Percentiles rank a stretch among this genome's conserved stretches.
Conservation (phyloP, 1,140 invertebrate genomes). For the Andrena cerasifolii region DNA sequence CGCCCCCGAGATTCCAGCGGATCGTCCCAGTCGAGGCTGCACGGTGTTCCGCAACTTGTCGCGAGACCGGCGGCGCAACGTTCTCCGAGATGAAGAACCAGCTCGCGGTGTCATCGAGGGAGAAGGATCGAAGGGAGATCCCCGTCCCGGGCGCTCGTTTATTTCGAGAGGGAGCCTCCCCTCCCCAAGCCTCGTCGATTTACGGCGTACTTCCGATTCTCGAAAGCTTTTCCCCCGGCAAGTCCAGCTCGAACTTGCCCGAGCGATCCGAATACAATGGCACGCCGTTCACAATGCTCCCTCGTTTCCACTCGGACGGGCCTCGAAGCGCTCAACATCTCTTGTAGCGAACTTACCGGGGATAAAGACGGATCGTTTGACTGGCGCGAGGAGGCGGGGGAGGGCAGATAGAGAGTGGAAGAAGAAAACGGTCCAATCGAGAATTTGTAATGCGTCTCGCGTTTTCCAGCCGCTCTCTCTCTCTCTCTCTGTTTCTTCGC, state of each 20-base stretch:
- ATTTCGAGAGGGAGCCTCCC: neutral
- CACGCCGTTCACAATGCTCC: neutral
- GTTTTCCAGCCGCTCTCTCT: no score
- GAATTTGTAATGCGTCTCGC: neutral
- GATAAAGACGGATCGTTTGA: slow-evolving; percentile 17
- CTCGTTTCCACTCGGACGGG: slow-evolving; percentile 3
- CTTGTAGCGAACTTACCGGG: neutral
- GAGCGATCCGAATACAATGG: slow-evolving; percentile 7
- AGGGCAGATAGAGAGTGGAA: neutral
- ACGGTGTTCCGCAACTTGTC: no score
- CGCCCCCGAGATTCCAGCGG: no score
- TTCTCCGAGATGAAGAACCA: no score
- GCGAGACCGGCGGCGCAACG: no score
- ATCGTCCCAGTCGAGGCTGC: no score
- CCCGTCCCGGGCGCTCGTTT: neutral
- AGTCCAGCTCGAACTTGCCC: neutral
- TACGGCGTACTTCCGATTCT: slow-evolving; percentile 20
- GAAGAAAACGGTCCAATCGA: neutral
- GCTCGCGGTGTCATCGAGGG: no score
- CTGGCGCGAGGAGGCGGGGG: neutral
- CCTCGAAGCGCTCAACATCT: neutral
- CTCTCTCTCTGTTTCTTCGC: no score
- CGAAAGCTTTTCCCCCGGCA: slow-evolving; percentile 10
- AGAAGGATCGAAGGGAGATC: no score
- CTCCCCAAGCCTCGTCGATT: slow-evolving; percentile 11